Evolutionary conservation across 2,797 vertebrate species (phyloP).

Genomic region (Arctocebus calabarensis): DNA sequence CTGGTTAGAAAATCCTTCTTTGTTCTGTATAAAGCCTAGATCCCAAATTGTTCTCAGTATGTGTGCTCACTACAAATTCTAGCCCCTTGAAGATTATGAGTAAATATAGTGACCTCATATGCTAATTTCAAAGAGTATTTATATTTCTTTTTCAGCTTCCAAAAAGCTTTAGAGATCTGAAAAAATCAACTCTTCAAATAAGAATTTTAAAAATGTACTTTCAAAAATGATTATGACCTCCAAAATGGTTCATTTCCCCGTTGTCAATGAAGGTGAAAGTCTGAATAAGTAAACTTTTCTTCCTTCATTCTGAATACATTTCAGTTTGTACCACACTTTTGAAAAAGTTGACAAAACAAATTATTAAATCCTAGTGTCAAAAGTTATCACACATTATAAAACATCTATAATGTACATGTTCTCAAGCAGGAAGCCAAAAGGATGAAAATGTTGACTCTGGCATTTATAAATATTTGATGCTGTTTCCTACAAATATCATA

Average conservation of each 20-base stretch:
- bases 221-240: neutral
- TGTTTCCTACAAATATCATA: neutral
- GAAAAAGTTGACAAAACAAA: neutral
- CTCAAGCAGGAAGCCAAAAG: neutral
- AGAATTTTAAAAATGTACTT: slow-evolving; percentile 16
- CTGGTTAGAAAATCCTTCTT: neutral
- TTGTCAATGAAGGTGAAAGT: neutral
- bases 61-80: neutral
- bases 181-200: slow-evolving; percentile 21
- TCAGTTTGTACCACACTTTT: neutral
- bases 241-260: neutral
- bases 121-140: slow-evolving; percentile 29
- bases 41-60: neutral
- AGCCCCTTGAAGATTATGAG: neutral
- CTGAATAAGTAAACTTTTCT: neutral
- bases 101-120: slow-evolving; percentile 43
- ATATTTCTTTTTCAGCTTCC: slow-evolving; percentile 4
- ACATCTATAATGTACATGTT: slow-evolving; percentile 6
- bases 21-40: neutral
- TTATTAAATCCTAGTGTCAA: neutral
- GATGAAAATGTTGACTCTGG: neutral
- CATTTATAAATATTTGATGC: neutral
- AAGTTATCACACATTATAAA: neutral
- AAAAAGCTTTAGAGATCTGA: neutral
- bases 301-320: neutral